Evolutionary conservation across 2,888 invertebrate genomes (phyloP), one percentile per base, ranked within the genome.

Genomic region (Escarpia spicata): DNA sequence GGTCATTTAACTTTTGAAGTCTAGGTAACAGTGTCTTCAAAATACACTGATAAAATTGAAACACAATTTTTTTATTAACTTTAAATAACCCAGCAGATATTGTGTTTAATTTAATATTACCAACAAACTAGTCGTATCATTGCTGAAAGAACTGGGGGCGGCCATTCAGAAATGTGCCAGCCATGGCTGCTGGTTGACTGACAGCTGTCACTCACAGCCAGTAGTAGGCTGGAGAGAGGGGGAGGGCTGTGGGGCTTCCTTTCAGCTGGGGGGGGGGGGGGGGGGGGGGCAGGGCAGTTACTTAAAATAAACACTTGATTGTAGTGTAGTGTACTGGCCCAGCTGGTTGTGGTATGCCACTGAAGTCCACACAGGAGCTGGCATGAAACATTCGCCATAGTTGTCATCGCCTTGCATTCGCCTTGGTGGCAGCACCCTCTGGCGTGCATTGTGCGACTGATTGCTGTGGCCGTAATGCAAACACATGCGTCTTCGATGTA

Each of bases 401-500:
- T 37, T 37, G 52, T 52, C 52, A 52, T 52, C 12, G 9, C 9
- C 52, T 52, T 12, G 52, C 12, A 26, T 19, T 52, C 52, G 8
- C 52, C 52, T 4, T 75, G 75, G 75, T 75, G 75, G 75, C 75
- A 75, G 75, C 75, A 75, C 75, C 26, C 6, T 75, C 75, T 26
- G 75, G 75, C 75, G 3, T 52, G 52, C 15, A 9, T 9, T 52
- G 26, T 26, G 19, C 15, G 19, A 0, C 19, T n/a, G 75, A 26
- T 75, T 26, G 75, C 75, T 15, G 75, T 6, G 26, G 75, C n/a
- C 19, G 26, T 75, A 26, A 75, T 19, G 26, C n/a, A 75, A n/a
- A 75, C 75, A 75, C 75, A n/a, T 75, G 75, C 75, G 75, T 75
- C 75, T 75, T 75, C 75, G 75, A 75, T 75, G 75, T 75, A 75